These are phyloP conservation scores for Trachelus tabidus DNA, from an alignment of 2,888 invertebrate species.

Conservation along the genomic window DNA sequence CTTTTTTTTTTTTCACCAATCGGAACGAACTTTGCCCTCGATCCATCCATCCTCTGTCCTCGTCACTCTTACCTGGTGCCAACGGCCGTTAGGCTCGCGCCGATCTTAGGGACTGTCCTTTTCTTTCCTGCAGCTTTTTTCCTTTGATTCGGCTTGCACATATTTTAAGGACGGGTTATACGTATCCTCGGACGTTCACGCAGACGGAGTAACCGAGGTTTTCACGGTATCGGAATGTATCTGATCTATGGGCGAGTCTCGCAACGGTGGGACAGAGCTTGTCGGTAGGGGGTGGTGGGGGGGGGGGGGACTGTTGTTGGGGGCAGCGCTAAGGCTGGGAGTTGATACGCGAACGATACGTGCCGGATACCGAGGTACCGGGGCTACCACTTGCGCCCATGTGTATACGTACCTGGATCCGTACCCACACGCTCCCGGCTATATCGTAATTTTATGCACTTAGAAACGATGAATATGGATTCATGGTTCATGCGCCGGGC, in stretches of 20 bases:
- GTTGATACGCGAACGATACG: constrained; percentile 46
- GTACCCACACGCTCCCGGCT: constrained; percentile 6
- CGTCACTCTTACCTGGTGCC: not conserved
- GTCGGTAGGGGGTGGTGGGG: constrained; percentile 8
- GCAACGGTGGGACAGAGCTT: constrained; percentile 30
- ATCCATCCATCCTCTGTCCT: not conserved
- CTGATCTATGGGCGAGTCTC: constrained; percentile 42
- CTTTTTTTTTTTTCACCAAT: not conserved
- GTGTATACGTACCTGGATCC: not conserved
- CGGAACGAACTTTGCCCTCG: not conserved
- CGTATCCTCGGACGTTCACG: not conserved
- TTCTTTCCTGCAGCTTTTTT: not conserved
- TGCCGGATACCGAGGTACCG: constrained; percentile 18
- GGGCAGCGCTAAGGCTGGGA: constrained; percentile 16
- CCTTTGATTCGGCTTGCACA: not conserved
- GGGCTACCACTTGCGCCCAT: not conserved
- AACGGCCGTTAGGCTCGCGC: not conserved
- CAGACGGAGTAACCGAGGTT: constrained; percentile 14
- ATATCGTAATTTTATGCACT: constrained; percentile 63
- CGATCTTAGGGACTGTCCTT: not conserved
- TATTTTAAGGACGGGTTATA: not conserved
- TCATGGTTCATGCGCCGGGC: constrained; percentile 44
- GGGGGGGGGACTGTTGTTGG: not conserved
- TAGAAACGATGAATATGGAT: constrained; percentile 62
- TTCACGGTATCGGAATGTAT: constrained; percentile 40